These are phyloP conservation scores for Diplazon laetatorius DNA, from an alignment of 2,888 invertebrate genomes.

Conservation along the genomic window DNA sequence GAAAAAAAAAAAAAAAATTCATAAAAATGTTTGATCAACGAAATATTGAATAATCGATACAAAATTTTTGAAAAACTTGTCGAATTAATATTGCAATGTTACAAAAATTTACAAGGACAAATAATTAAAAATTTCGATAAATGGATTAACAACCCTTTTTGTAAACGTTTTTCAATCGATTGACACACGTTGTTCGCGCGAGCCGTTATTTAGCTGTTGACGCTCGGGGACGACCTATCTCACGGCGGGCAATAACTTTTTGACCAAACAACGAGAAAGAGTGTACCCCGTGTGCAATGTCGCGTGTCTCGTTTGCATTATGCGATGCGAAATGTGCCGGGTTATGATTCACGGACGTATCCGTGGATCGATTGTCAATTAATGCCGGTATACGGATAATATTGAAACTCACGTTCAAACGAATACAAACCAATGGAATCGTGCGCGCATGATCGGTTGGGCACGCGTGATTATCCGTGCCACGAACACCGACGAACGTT, in stretches of 20 bases:
- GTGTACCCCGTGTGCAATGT: not conserved
- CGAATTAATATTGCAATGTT: too few relatives aligned
- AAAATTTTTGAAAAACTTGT: too few relatives aligned
- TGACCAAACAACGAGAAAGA: conserved; percentile 12
- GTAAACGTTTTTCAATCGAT: conserved; percentile 15
- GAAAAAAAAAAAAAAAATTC: too few relatives aligned
- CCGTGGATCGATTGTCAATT: conserved; percentile 73
- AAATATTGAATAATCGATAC: not conserved
- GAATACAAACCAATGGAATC: conserved; percentile 75
- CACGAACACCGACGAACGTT: conserved; percentile 17
- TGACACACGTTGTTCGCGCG: not conserved
- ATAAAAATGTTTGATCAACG: not conserved
- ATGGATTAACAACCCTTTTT: not conserved
- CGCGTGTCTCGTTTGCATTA: conserved; percentile 20
- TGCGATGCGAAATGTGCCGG: conserved; percentile 18
- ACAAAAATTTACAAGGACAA: too few relatives aligned
- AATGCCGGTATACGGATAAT: conserved; percentile 75
- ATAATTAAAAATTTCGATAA: too few relatives aligned
- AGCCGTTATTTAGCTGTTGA: conserved; percentile 15
- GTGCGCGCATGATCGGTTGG: conserved; percentile 69
- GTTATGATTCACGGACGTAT: not conserved
- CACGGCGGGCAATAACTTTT: conserved; percentile 12
- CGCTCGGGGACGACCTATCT: not conserved
- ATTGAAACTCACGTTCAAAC: conserved; percentile 80
- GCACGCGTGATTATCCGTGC: conserved; percentile 1